These are phyloP conservation scores for Anniella stebbinsi DNA, from an alignment of 2,797 vertebrate genomes.

Conservation along the genomic window DNA sequence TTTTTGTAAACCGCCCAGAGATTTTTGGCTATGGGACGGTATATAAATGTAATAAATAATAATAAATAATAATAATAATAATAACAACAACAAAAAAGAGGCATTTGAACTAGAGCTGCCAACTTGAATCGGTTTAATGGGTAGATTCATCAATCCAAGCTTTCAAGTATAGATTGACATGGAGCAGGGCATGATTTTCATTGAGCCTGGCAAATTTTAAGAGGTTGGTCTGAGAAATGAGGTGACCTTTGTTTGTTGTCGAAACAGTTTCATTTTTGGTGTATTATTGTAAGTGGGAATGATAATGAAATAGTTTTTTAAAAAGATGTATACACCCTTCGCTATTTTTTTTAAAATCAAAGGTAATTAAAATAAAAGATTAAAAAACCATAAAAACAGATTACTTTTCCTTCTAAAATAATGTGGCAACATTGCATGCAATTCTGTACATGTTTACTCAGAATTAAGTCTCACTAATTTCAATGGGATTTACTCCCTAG, in stretches of 20 bases:
- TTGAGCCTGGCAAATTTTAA: background rate
- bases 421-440: background rate
- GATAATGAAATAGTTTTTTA: background rate
- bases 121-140: background rate
- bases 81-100: too few relatives aligned
- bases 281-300: background rate
- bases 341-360: background rate
- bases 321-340: background rate
- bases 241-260: background rate
- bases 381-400: background rate
- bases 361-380: too few relatives aligned
- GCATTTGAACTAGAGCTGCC: background rate
- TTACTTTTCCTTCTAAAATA: background rate
- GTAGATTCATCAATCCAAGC: background rate
- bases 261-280: background rate
- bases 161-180: background rate
- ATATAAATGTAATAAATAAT: too few relatives aligned
- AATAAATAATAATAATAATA: too few relatives aligned
- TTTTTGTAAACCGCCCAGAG: too few relatives aligned
- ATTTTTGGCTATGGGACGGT: too few relatives aligned
- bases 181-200: background rate
- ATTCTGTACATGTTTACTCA: background rate
- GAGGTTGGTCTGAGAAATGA: background rate
- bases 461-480: background rate
- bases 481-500: background rate